Conservation (phyloP, 2,888 invertebrate species). For the Yponomeuta evonymella region DNA sequence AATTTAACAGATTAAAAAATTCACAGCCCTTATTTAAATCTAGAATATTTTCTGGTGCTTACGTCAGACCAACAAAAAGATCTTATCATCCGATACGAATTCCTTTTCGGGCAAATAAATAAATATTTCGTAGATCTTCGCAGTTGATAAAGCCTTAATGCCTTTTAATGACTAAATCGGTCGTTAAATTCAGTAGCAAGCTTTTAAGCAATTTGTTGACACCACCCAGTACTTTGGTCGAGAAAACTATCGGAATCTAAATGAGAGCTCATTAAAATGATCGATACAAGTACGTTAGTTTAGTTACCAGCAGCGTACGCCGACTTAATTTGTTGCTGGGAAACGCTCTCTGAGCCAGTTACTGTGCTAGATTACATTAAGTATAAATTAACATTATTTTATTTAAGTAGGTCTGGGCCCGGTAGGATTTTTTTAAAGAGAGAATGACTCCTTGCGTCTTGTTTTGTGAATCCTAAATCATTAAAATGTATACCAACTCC, state of each 20-base stretch:
- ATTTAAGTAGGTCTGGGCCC: no score
- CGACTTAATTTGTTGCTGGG: background rate
- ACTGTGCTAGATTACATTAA: no score
- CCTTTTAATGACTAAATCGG: background rate
- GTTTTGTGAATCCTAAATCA: no score
- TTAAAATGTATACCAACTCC: no score
- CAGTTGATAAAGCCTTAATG: background rate
- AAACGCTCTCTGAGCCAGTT: background rate
- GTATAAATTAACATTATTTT: no score
- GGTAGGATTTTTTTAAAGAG: no score
- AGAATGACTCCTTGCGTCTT: no score
- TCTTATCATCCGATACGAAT: background rate
- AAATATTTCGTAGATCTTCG: background rate
- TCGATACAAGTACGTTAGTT: background rate
- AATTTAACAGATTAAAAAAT: background rate
- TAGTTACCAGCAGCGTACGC: background rate
- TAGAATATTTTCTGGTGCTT: background rate
- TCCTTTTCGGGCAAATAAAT: background rate
- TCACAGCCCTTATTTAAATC: background rate
- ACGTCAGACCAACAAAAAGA: background rate
- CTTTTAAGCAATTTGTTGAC: conserved; percentile 9
- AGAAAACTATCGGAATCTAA: background rate
- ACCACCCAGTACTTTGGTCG: background rate
- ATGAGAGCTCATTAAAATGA: background rate
- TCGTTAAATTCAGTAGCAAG: conserved; percentile 11